Evolutionary conservation across 2,113 vertebrate genomes (phyloP).

Genomic region (Neopipo cinnamomea): DNA sequence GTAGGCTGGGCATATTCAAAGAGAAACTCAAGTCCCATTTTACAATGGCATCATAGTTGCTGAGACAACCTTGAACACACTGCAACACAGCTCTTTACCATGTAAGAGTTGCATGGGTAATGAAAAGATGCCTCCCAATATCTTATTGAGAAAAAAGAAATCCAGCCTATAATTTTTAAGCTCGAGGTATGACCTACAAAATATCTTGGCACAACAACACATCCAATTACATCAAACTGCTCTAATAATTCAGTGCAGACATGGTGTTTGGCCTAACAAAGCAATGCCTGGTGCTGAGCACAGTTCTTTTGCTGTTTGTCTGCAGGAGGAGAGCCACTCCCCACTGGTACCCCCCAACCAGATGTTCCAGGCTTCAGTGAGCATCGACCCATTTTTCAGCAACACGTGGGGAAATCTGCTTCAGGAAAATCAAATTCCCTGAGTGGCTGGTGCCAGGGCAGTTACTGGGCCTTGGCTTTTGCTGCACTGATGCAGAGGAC

Average conservation of each 20-base stretch:
- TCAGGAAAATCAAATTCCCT: neutral
- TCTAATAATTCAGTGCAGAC: neutral
- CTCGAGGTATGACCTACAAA: neutral
- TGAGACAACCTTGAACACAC: neutral
- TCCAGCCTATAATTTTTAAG: neutral
- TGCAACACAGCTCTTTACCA: neutral
- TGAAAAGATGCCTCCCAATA: neutral
- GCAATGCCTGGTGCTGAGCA: neutral
- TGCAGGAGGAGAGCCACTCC: neutral
- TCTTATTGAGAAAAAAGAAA: neutral
- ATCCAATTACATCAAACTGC: neutral
- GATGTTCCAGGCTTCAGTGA: neutral
- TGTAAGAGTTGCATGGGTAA: neutral
- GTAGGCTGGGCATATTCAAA: neutral
- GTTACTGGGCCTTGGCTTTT: neutral
- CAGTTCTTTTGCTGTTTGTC: neutral
- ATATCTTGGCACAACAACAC: neutral
- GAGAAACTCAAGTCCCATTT: neutral
- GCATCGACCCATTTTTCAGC: neutral
- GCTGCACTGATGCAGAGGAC: neutral
- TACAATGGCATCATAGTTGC: neutral
- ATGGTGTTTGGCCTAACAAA: neutral
- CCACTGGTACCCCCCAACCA: neutral
- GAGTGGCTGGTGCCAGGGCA: neutral
- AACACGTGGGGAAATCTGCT: neutral